Base-by-base conservation (phyloP, 2,113 vertebrate species). In the Pachyramphus minor region DNA sequence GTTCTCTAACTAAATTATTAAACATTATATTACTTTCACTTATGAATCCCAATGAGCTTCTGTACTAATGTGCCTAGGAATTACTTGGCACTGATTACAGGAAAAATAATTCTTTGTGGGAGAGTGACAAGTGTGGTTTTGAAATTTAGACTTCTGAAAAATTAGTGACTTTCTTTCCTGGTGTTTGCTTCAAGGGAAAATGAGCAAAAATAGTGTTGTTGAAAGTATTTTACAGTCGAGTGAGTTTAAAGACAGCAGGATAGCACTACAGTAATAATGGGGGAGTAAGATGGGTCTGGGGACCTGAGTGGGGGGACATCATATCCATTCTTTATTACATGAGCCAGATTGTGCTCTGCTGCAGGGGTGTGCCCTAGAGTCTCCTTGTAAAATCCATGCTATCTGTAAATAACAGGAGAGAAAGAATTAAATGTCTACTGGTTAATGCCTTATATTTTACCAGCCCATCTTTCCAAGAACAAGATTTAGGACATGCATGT, bases 1-100 rank as follows among this genome's bases (percentile, higher is more conserved):
- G 33, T 93, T 91, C 63, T 89, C 58, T 90, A 91, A 81, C 45
- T 93, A 72, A 94, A 92, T 95, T 95, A 93, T 96, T 94, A 94
- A 96, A 66, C 71, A 80, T 35, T 11, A 5, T 35, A 63, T 91
- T 89, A 60, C 49, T 95, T 95, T 80, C 39, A 74, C 62, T 30
- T 89, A 41, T 58, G 67, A 93, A 83, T 95, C 84, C 42, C 42
- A 59, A 25, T 20, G 21, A 94, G 71, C 53, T 91, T 72, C 67
- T 85, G 8, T 77, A 69, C 50, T 85, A 94, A 90, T 56, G 55
- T 94, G 79, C 78, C 39, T 85, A 80, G 68, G 50, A 97, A 85
- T 94, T 41, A 44, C 63, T 89, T 88, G 91, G 75, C 75, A 77
- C 24, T 25, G 23, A 55, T 90, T 87, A 76, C 39, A 55, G 79